Base-by-base conservation (phyloP, 2,888 invertebrate genomes). In the Leucania comma region DNA sequence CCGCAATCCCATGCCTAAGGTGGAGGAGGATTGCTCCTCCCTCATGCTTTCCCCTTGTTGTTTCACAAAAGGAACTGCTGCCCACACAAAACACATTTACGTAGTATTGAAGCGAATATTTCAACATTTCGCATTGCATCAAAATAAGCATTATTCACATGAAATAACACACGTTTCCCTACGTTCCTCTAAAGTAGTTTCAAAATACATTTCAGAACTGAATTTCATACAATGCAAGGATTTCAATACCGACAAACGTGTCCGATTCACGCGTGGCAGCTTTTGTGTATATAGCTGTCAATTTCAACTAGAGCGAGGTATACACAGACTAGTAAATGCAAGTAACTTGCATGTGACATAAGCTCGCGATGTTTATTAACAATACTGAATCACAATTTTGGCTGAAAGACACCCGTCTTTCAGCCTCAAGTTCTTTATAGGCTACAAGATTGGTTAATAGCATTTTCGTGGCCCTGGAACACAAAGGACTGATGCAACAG, bases 241-340 rank as follows among this genome's bases (percentile, higher is more conserved):
- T 59, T 63, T 53, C 58, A 35, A 57, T 66, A 46, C 35, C 35
- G 42, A 14, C 20, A n/a, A 50, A 48, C 51, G 51, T 74, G 46
- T 61, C 26, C 50, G 26, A 12, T 26, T 62, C n/a, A 61, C 60
- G 57, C 42, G 26, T n/a, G 26, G 1, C 32, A 60, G 54, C n/a
- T 46, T 56, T 35, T 57, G 67, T 75, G 4, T 51, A 12, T n/a
- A 20, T 29, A 42, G 26, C 54, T 75, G 68, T 75, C 60, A 61
- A 57, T 73, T 63, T 22, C 10, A 26, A 35, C 22, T 73, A 57
- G 72, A 35, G 48, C 50, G 14, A 0, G 14, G 51, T 14, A 53
- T 53, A 59, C 24, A 69, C 26, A 1, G 24, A 20, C 9, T 14
- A 8, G 20, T 54, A 6, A n/a, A n/a, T n/a, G 20, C 5, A 20